Conservation (phyloP, 2,113 vertebrate genomes). For the Coturnix japonica region DNA sequence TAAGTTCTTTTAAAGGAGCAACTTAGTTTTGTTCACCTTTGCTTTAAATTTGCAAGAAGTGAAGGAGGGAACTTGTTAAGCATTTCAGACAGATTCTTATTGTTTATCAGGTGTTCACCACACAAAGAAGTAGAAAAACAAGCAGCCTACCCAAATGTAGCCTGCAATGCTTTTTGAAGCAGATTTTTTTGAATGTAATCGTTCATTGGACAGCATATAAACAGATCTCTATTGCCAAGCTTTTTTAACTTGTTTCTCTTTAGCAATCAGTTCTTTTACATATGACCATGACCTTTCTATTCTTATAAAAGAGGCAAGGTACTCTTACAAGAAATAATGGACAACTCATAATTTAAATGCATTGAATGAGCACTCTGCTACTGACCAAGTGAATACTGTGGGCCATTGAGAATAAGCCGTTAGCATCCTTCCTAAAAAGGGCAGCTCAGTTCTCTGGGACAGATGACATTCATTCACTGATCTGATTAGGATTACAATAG, state of each 20-base stretch:
- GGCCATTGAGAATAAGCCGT: background rate
- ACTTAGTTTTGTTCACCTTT: background rate
- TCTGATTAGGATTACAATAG: slow-evolving; percentile 57
- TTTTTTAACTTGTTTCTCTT: background rate
- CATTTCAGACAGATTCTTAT: background rate
- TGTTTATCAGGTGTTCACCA: background rate
- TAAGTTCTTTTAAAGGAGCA: background rate
- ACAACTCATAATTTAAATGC: background rate
- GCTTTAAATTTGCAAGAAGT: background rate
- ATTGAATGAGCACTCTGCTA: background rate
- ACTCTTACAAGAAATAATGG: background rate
- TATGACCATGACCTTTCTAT: background rate
- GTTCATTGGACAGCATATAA: background rate
- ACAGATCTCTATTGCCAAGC: background rate
- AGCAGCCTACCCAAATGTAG: background rate
- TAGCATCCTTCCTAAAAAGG: slow-evolving; percentile 12
- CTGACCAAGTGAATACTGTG: background rate
- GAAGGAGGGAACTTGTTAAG: background rate
- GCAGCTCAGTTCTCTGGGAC: background rate
- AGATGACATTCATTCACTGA: slow-evolving; percentile 36
- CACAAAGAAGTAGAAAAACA: background rate
- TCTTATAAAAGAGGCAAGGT: background rate
- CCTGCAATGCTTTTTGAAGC: background rate
- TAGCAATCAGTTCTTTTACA: background rate
- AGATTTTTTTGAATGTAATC: background rate